Percentiles rank a stretch among this genome's conserved stretches.
phyloP scores from a whole-genome alignment of 1,140 invertebrate genomes.

The Drosophila subpulchrella region DNA sequence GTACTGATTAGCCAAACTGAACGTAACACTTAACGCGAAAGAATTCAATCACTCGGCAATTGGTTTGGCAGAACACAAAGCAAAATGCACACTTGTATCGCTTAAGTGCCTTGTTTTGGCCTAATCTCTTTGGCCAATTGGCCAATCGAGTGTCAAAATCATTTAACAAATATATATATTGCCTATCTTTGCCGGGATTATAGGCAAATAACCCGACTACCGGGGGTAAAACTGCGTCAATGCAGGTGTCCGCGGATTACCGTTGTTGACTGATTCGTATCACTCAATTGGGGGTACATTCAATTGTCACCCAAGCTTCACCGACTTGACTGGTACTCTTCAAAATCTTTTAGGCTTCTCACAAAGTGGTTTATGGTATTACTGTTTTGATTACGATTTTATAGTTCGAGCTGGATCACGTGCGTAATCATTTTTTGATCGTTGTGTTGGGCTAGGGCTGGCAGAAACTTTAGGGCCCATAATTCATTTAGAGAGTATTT shows the following conservation, averaged over 20 bases:
- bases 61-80: conserved; percentile 2
- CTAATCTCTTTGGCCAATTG: conserved; percentile 63
- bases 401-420: not conserved
- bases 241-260: conserved; percentile 45
- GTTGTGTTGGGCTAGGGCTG: not conserved
- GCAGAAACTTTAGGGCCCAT: not conserved
- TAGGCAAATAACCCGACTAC: conserved; percentile 31
- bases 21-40: not conserved
- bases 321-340: conserved; percentile 5
- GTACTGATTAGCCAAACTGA: conserved; percentile 19
- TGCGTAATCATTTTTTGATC: not conserved
- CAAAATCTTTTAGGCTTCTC: not conserved
- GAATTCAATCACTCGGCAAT: conserved; percentile 13
- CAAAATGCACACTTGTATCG: conserved; percentile 13
- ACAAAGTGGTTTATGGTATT: conserved; percentile 9
- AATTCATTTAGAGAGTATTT: conserved; percentile 25
- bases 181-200: conserved; percentile 46
- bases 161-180: conserved; percentile 45
- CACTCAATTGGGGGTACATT: conserved; percentile 37
- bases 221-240: conserved; percentile 27
- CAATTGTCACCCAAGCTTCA: not conserved
- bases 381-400: conserved; percentile 22
- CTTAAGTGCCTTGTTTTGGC: conserved; percentile 48
- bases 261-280: conserved; percentile 29
- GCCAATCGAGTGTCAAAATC: conserved; percentile 54